These are phyloP conservation scores for Barypeithes pellucidus DNA, from an alignment of 2,888 invertebrate species.

Conservation along the genomic window DNA sequence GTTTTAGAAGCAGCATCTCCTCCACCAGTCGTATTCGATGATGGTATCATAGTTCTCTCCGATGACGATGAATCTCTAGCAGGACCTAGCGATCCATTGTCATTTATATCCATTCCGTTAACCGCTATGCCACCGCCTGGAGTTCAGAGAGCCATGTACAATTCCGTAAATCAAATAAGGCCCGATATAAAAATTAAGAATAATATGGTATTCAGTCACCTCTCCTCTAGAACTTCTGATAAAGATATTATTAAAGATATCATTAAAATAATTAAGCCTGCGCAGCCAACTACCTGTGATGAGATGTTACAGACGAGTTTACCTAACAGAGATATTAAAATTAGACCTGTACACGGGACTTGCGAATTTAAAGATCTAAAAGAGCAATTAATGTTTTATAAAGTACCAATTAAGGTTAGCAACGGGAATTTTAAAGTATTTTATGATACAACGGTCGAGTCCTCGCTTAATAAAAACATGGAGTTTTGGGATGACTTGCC, in stretches of 20 bases:
- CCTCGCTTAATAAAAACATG: conserved; percentile 17
- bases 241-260: conserved; percentile 52
- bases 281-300: background rate
- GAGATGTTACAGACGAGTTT: conserved; percentile 49
- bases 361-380: conserved; percentile 53
- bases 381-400: conserved; percentile 52
- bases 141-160: background rate
- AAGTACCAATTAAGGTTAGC: conserved; percentile 56
- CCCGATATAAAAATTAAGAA: conserved; percentile 53
- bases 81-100: background rate
- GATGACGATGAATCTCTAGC: conserved; percentile 41
- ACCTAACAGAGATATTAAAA: conserved; percentile 49
- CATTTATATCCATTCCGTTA: background rate
- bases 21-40: background rate
- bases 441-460: conserved; percentile 24
- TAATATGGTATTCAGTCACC: conserved; percentile 39
- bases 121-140: background rate
- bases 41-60: conserved; percentile 42
- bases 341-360: conserved; percentile 26
- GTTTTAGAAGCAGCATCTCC: background rate
- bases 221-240: conserved; percentile 47
- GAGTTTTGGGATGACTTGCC: conserved; percentile 47
- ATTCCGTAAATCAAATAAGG: conserved; percentile 29
- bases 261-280: conserved; percentile 15
- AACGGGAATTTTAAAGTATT: conserved; percentile 37